Percentiles rank a stretch among this genome's conserved stretches.
These are phyloP conservation scores for Rhinogobio ventralis DNA, from an alignment of 2,797 vertebrate genomes.

Conservation along the genomic window DNA sequence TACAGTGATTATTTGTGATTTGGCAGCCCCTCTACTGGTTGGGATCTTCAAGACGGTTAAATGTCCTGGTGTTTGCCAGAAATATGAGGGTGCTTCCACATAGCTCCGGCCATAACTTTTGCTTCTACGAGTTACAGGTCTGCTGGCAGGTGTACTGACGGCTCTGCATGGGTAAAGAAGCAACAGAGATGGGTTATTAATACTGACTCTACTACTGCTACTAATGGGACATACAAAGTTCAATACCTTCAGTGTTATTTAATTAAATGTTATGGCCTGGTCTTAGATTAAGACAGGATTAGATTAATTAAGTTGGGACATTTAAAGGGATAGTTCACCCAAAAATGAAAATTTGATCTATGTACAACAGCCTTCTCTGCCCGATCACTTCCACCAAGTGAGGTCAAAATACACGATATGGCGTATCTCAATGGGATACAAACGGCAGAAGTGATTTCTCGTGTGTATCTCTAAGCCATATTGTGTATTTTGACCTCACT, in stretches of 20 bases:
- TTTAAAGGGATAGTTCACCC: too few relatives aligned
- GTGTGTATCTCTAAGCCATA: too few relatives aligned
- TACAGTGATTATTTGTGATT: slow-evolving; percentile 68
- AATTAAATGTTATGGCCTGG: not conserved
- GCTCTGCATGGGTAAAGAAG: slow-evolving; percentile 57
- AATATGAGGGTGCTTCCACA: slow-evolving; percentile 66
- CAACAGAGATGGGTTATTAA: not conserved
- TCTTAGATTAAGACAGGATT: not conserved
- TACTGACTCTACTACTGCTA: too few relatives aligned
- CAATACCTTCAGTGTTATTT: too few relatives aligned
- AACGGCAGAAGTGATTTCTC: too few relatives aligned
- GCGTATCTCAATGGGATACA: too few relatives aligned
- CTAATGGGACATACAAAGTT: not conserved
- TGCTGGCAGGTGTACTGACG: slow-evolving; percentile 64
- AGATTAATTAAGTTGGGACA: too few relatives aligned
- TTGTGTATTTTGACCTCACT: too few relatives aligned
- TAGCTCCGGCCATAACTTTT: slow-evolving; percentile 73
- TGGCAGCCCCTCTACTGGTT: slow-evolving; percentile 69
- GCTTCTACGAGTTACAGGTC: slow-evolving; percentile 57
- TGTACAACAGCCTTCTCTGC: too few relatives aligned
- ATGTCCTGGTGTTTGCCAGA: slow-evolving; percentile 67
- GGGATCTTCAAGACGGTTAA: slow-evolving; percentile 67
- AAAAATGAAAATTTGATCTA: too few relatives aligned
- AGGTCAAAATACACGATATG: too few relatives aligned
- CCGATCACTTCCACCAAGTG: too few relatives aligned